Evolutionary conservation across 2,888 invertebrate genomes (phyloP), one percentile per base, ranked within the genome.

Genomic region (Thelaira solivaga): DNA sequence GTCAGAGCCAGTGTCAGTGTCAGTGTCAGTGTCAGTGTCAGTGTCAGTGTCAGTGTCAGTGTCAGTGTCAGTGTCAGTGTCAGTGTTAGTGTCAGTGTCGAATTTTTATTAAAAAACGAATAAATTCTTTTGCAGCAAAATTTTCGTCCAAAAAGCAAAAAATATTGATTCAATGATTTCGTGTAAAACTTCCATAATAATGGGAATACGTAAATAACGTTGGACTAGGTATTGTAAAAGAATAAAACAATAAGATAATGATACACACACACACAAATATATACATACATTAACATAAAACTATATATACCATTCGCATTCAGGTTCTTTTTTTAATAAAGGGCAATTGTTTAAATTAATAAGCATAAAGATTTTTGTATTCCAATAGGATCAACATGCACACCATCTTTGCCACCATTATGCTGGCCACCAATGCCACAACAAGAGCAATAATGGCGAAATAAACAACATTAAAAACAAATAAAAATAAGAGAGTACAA

Each of bases 391-490:
- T 61, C 59, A 64, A 53, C 39, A 41, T 29, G 20, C 57, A 0
- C 22, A 3, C 41, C 36, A 51, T 18, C 16, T n/a, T 43, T 18
- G 51, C 22, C 64, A 57, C 13, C 45, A 55, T 31, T 16, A 43
- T 11, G 18, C 51, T 53, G 31, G 39, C 67, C 62, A 57, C 39
- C 49, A 24, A 36, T 34, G 62, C 76, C 57, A 45, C 65, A 55
- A 62, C 55, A 61, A 45, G 41, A 61, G 43, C 53, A 67, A 68
- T 68, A 75, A 76, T 72, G 61, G 72, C 61, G 31, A 67, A 72
- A 76, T 76, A 72, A 76, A 67, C 72, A 76, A 31, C 20, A 49
- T 41, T 72, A 83, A 74, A 81, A 81, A 82, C 67, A 61, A 67
- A 61, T 73, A 61, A 59, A 61, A 74, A 57, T 41, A 64, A 47